These are phyloP conservation scores for Machimus atricapillus DNA, from an alignment of 2,888 invertebrate genomes.

Conservation along the genomic window DNA sequence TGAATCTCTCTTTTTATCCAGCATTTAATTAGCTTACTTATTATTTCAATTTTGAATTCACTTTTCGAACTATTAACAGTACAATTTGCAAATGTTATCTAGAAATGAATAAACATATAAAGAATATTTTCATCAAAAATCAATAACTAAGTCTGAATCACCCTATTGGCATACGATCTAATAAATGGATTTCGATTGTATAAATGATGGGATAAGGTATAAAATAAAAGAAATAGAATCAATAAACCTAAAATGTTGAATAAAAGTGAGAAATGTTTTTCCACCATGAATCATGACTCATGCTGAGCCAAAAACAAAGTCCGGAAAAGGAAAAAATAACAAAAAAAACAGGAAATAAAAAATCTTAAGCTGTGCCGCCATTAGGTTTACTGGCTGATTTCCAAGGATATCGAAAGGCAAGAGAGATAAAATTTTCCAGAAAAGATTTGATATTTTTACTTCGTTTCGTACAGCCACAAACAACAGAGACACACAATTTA, in stretches of 20 bases:
- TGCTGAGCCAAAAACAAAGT: neutral
- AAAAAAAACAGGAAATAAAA: neutral
- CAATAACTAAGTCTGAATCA: neutral
- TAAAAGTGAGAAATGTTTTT: neutral
- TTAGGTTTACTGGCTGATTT: neutral
- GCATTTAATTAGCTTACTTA: too few relatives aligned
- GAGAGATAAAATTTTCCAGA: neutral
- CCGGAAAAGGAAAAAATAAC: neutral
- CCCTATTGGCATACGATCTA: neutral
- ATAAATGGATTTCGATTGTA: neutral
- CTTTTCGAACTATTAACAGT: neutral
- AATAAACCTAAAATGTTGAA: neutral
- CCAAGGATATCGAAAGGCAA: neutral
- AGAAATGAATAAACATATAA: neutral
- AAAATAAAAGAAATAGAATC: neutral
- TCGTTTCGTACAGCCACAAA: neutral
- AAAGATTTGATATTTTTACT: neutral
- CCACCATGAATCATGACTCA: neutral
- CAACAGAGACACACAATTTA: neutral
- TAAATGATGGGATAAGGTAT: neutral
- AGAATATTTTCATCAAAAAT: neutral
- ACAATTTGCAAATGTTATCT: neutral
- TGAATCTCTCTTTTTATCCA: too few relatives aligned
- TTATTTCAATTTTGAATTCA: neutral
- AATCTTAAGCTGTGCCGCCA: neutral